Base-by-base conservation (phyloP, 1,140 invertebrate species). In the Latrodectus geometricus region DNA sequence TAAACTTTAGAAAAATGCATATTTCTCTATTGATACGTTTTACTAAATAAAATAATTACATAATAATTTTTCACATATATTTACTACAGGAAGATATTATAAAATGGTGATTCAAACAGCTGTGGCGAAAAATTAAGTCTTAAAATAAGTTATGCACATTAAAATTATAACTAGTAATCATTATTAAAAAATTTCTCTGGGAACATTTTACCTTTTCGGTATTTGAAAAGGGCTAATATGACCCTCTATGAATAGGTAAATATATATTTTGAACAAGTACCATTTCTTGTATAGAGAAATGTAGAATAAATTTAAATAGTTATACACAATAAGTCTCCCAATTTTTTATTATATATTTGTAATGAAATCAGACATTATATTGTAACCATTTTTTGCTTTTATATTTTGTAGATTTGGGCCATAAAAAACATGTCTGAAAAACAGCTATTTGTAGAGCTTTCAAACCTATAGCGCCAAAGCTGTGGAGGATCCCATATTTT, bases 61-160 rank as follows among this genome's bases (percentile, higher is more conserved):
- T 5, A 35, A 3, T 35, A 35, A 35, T 35, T 35, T 35, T 35
- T 35, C 35, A 35, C 35, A 3, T 35, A 35, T 35, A 35, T 35
- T 5, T 35, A 35, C 35, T 35, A 35, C n/a, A 35, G 1, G 5
- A 3, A 35, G 2, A 35, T 35, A 0, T 78, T 78, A 5, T n/a
- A n/a, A 65, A 70, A 50, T 54, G 66, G 65, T 7, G 70, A 83
- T 83, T 83, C 80, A 61, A 65, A 66, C 80, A 83, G 80, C 80
- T 83, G 70, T 83, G 70, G 80, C 80, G 80, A 83, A 83, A 74
- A 21, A 20, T 20, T 69, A 20, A 21, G 9, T 11, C n/a, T 11
- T 17, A 11, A 61, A 17, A 8, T 61, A 61, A 61, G 2, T 61
- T 61, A 14, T 61, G 54, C 8, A n/a, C n/a, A 14, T 61, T 61